phyloP scores from a whole-genome alignment of 2,113 vertebrate species.

The Rhabdomys dilectus region DNA sequence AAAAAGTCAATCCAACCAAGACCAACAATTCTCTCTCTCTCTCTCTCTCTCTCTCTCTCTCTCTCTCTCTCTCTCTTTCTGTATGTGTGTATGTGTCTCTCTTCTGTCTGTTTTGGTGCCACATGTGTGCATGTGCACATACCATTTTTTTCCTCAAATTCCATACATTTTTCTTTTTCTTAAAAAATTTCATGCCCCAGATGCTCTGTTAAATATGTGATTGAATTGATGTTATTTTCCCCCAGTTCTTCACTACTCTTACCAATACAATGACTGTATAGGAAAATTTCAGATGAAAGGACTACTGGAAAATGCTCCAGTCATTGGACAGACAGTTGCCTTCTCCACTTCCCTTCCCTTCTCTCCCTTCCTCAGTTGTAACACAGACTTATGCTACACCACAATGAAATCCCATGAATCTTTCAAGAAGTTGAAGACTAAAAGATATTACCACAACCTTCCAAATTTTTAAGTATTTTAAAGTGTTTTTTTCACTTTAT shows the following conservation, averaged over 20 bases:
- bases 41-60: not conserved
- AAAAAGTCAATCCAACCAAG: not conserved
- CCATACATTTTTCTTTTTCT: slow-evolving; percentile 38
- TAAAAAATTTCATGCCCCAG: slow-evolving; percentile 50
- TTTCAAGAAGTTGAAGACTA: slow-evolving; percentile 2
- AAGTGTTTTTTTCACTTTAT: slow-evolving; percentile 43
- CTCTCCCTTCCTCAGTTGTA: not conserved
- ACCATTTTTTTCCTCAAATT: slow-evolving; percentile 47
- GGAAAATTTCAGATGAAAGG: slow-evolving; percentile 5
- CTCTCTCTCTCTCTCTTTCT: too few relatives aligned
- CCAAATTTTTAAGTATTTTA: not conserved
- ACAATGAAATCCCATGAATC: not conserved
- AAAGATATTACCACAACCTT: not conserved
- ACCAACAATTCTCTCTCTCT: not conserved
- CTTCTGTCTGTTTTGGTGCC: too few relatives aligned
- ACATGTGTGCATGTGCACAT: not conserved
- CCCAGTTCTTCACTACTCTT: slow-evolving; percentile 48
- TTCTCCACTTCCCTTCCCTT: not conserved
- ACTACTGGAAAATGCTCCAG: not conserved
- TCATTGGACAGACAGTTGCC: not conserved
- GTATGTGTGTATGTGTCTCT: too few relatives aligned
- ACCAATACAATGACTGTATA: slow-evolving; percentile 28
- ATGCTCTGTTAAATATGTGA: slow-evolving; percentile 58
- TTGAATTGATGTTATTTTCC: slow-evolving; percentile 73
- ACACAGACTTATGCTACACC: not conserved